Conservation (phyloP, 1,140 invertebrate species). For the Daktulosphaira vitifoliae region DNA sequence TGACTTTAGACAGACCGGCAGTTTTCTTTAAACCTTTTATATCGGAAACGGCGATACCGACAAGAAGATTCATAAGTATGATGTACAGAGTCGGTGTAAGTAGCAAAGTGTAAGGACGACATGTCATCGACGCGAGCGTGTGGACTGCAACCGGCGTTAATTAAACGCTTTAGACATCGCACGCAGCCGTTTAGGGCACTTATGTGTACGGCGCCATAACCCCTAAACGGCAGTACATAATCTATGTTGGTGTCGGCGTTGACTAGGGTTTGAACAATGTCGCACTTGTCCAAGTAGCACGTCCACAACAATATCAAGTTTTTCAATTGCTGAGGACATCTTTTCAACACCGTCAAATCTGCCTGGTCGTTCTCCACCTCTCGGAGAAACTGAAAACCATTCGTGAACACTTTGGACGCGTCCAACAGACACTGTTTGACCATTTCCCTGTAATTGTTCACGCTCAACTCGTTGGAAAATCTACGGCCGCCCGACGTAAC, state of each 20-base stretch:
- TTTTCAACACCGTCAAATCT: slow-evolving; percentile 46
- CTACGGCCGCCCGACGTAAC: slow-evolving; percentile 64
- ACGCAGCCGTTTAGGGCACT: slow-evolving; percentile 66
- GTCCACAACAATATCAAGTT: slow-evolving; percentile 56
- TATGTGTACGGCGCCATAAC: slow-evolving; percentile 60
- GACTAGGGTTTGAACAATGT: slow-evolving; percentile 53
- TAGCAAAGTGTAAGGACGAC: slow-evolving; percentile 68
- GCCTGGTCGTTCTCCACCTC: slow-evolving; percentile 55
- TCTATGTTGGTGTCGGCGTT: slow-evolving; percentile 56
- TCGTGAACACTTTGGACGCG: slow-evolving; percentile 56
- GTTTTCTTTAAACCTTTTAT: slow-evolving; percentile 69
- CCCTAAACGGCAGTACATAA: slow-evolving; percentile 57
- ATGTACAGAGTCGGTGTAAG: slow-evolving; percentile 72
- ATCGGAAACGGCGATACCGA: slow-evolving; percentile 73
- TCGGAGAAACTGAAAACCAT: slow-evolving; percentile 56
- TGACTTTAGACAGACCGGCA: slow-evolving; percentile 61
- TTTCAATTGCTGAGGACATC: slow-evolving; percentile 4
- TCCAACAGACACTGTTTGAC: slow-evolving; percentile 59
- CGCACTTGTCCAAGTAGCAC: slow-evolving; percentile 56
- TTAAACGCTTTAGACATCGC: slow-evolving; percentile 50
- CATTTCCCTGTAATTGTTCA: slow-evolving; percentile 62
- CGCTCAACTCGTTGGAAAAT: slow-evolving; percentile 53
- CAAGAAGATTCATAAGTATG: slow-evolving; percentile 69
- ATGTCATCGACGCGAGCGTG: slow-evolving; percentile 49
- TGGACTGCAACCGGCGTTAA: slow-evolving; percentile 57